Evolutionary conservation across 2,888 invertebrate species (phyloP).

Genomic region (Phyllotreta striolata): DNA sequence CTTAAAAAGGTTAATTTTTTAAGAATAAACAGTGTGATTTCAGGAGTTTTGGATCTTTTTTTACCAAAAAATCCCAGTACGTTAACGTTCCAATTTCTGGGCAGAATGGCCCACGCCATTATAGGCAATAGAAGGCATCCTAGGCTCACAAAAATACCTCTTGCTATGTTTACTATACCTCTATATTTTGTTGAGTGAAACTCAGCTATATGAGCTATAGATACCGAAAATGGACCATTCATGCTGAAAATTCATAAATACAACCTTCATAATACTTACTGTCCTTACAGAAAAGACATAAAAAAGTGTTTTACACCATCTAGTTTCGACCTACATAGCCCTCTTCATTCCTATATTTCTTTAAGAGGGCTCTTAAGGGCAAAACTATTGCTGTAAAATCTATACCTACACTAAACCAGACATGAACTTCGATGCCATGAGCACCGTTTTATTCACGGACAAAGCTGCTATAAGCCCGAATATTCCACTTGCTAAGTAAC

Average conservation of each 20-base stretch:
- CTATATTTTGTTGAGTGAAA: conserved; percentile 73
- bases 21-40: too few species aligned
- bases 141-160: conserved; percentile 71
- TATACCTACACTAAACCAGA: conserved; percentile 78
- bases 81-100: conserved; percentile 58
- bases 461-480: conserved; percentile 71
- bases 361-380: background rate
- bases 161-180: conserved; percentile 69
- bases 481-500: conserved; percentile 70
- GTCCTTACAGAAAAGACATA: too few species aligned
- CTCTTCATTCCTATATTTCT: too few species aligned
- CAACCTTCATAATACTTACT: background rate
- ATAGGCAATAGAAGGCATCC: conserved; percentile 71
- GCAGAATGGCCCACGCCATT: conserved; percentile 77
- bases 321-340: too few species aligned
- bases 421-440: conserved; percentile 75
- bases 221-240: conserved; percentile 77
- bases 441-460: conserved; percentile 71
- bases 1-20: conserved; percentile 51
- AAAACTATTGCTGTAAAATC: conserved; percentile 3
- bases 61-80: conserved; percentile 29
- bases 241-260: conserved; percentile 61
- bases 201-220: conserved; percentile 77
- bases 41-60: too few species aligned
- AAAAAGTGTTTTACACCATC: background rate